These are phyloP conservation scores for Hippocampus guttulatus DNA, from an alignment of 2,113 vertebrate genomes.

Conservation along the genomic window DNA sequence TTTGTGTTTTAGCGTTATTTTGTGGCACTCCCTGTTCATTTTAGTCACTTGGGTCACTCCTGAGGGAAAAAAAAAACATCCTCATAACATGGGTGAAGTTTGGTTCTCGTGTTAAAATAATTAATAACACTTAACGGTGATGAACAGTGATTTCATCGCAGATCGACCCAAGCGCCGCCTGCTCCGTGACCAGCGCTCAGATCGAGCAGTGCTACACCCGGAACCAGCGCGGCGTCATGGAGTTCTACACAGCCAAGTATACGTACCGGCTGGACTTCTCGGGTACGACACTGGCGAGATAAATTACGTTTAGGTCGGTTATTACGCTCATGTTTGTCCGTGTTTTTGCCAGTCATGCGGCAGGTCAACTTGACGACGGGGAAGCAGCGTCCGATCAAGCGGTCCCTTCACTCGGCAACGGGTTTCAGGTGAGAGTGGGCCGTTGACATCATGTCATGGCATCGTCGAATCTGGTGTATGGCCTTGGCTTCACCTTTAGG, in stretches of 20 bases:
- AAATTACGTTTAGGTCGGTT: neutral
- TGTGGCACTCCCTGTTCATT: too few relatives aligned
- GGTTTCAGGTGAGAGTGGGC: slow-evolving; percentile 82
- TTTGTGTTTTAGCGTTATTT: too few relatives aligned
- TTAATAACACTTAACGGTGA: too few relatives aligned
- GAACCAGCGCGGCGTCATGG: slow-evolving; percentile 83
- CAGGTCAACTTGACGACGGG: slow-evolving; percentile 89
- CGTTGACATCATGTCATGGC: neutral
- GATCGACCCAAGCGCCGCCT: slow-evolving; percentile 84
- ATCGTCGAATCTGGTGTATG: slow-evolving; percentile 2
- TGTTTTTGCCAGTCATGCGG: slow-evolving; percentile 79
- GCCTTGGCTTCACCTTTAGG: slow-evolving; percentile 65
- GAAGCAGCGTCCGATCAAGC: slow-evolving; percentile 87
- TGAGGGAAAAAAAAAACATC: too few relatives aligned
- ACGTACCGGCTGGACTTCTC: slow-evolving; percentile 90
- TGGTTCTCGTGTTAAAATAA: too few relatives aligned
- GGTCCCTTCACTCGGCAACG: slow-evolving; percentile 86
- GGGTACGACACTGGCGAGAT: slow-evolving; percentile 65
- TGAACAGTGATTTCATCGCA: slow-evolving; percentile 54
- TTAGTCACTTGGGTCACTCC: too few relatives aligned
- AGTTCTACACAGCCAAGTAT: slow-evolving; percentile 91
- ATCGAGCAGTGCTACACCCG: slow-evolving; percentile 88
- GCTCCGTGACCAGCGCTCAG: slow-evolving; percentile 89
- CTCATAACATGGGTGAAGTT: too few relatives aligned
- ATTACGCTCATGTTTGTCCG: neutral